These are phyloP conservation scores for Coregonus ussuriensis DNA, from an alignment of 2,797 vertebrate genomes.

Conservation along the genomic window DNA sequence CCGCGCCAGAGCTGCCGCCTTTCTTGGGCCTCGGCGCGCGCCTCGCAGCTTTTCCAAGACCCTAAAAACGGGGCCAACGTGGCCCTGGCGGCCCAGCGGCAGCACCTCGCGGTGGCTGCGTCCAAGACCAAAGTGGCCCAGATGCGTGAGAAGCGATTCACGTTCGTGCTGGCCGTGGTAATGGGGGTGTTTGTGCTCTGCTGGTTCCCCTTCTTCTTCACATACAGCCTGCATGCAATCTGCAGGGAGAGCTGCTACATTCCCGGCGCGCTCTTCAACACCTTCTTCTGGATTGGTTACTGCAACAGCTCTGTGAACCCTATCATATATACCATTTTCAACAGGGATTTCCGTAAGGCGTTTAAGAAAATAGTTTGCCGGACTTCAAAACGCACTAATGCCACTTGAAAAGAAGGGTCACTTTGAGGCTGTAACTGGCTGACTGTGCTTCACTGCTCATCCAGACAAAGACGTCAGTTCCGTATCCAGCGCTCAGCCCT, in stretches of 20 bases:
- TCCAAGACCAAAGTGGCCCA: constrained; percentile 82
- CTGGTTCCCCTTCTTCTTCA: constrained; percentile 86
- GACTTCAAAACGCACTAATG: constrained; percentile 66
- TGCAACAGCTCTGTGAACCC: constrained; percentile 85
- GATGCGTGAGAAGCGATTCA: constrained; percentile 83
- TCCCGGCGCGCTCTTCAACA: constrained; percentile 77
- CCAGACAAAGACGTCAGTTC: background rate
- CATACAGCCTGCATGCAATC: constrained; percentile 80
- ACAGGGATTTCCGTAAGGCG: constrained; percentile 82
- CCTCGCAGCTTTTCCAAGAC: constrained; percentile 65
- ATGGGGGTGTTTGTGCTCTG: constrained; percentile 84
- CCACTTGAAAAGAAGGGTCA: background rate
- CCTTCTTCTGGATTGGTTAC: constrained; percentile 86
- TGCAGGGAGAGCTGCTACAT: constrained; percentile 79
- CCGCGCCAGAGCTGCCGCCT: constrained; percentile 73
- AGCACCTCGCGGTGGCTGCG: constrained; percentile 62
- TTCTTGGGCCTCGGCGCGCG: constrained; percentile 77
- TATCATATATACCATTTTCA: constrained; percentile 84
- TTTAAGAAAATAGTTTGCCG: constrained; percentile 83
- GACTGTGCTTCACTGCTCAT: background rate
- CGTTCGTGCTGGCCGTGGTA: constrained; percentile 81
- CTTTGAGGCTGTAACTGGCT: background rate
- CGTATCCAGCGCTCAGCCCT: background rate
- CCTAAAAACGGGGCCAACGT: constrained; percentile 50
- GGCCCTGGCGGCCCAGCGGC: constrained; percentile 39